A percentile compares a stretch with the other conserved stretches of the same genome.
Conservation (phyloP, 2,888 invertebrate genomes). For the Eristalis intricaria region DNA sequence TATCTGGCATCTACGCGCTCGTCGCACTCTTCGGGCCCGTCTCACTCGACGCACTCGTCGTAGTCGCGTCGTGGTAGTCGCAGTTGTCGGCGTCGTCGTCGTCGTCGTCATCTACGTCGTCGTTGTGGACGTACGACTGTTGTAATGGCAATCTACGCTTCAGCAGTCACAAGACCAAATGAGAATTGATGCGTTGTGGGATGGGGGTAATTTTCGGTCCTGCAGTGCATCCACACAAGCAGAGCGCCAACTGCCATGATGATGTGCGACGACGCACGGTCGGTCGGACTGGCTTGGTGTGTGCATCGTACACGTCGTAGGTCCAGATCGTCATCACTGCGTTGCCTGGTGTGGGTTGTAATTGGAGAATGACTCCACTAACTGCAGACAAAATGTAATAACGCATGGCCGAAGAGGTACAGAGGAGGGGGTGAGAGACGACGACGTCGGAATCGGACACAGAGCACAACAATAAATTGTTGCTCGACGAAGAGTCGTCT, state of each 20-base stretch:
- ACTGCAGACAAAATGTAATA: constrained; percentile 32
- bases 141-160: constrained; percentile 63
- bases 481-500: constrained; percentile 24
- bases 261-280: background rate
- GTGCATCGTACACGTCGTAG: constrained; percentile 12
- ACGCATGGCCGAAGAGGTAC: constrained; percentile 19
- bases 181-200: constrained; percentile 62
- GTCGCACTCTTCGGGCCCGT: background rate
- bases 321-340: constrained; percentile 40
- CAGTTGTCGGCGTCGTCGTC: background rate
- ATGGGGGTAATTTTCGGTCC: constrained; percentile 46
- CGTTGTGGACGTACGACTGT: constrained; percentile 18
- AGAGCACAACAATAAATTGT: constrained; percentile 39
- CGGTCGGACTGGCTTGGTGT: background rate
- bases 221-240: background rate
- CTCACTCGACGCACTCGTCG: background rate
- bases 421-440: background rate
- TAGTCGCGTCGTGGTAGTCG: background rate
- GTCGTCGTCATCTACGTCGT: background rate
- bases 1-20: constrained; percentile 27
- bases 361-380: constrained; percentile 59
- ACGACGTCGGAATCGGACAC: constrained; percentile 26
- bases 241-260: constrained; percentile 4
- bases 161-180: constrained; percentile 65
- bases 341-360: constrained; percentile 60